phyloP scores from a whole-genome alignment of 2,113 vertebrate species.

The Hemicordylus capensis region DNA sequence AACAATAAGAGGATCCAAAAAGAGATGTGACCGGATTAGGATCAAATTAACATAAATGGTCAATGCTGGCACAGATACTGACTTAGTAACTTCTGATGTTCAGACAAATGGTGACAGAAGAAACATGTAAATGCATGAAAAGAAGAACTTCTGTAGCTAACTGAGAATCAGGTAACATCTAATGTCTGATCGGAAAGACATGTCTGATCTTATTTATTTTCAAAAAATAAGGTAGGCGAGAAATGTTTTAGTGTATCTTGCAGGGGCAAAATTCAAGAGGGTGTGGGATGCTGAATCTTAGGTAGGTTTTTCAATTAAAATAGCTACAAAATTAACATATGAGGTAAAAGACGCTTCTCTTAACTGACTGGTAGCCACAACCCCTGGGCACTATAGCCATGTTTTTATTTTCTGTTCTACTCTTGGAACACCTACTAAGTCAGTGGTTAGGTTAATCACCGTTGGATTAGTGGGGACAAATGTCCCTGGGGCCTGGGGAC shows the following conservation, averaged over 20 bases:
- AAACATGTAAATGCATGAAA: background rate
- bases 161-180: background rate
- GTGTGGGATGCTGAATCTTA: background rate
- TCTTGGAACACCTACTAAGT: no score
- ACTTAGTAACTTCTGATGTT: background rate
- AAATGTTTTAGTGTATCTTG: background rate
- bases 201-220: background rate
- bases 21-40: background rate
- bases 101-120: background rate
- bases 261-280: background rate
- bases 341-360: background rate
- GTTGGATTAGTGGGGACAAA: no score
- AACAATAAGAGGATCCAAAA: no score
- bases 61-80: background rate
- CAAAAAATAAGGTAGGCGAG: background rate
- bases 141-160: background rate
- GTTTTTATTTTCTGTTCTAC: no score
- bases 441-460: no score
- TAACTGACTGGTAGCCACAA: background rate
- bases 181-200: background rate
- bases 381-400: background rate
- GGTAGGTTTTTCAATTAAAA: background rate
- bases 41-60: background rate
- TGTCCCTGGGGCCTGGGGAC: no score
- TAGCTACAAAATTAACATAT: background rate